Base-by-base conservation (phyloP, 2,797 vertebrate species). In the Prionace glauca region DNA sequence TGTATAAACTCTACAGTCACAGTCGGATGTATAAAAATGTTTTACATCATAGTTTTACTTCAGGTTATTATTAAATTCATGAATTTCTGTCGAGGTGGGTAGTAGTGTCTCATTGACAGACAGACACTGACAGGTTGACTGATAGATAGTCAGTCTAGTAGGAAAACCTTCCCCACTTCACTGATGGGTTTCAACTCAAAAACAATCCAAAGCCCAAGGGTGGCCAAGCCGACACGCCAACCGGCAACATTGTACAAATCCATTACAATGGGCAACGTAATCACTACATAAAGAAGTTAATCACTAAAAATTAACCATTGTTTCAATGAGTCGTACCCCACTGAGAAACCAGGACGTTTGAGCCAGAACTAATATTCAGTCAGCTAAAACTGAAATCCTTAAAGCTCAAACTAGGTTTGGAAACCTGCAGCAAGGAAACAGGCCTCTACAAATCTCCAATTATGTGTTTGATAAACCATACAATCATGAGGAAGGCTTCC, bases 381-480 rank as follows among this genome's bases (percentile, higher is more conserved):
- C 69, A 74, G 71, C 29, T 94, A 45, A 94, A 56, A 18, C 45
- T 50, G 26, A 11, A 32, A 45, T 20, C 87, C 71, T 94, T 74
- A 74, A 56, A 50, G 56, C 72, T 94, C 22, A 94, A 50, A 56
- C 71, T 29, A 50, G 74, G 71, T 94, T 74, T 72, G 93, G 26
- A 32, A 74, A 69, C 71, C 69, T 94, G 93, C 93, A 72, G 71
- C 93, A 94, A 94, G 71, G 56, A 74, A 74, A 50, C 71, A 71
- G 71, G 93, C 67, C 65, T 74, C 69, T 94, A 56, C 36, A 56
- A 36, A 32, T 94, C 69, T 20, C 71, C 50, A 50, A 32, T 96
- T 96, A 96, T 96, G 56, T 96, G 95, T 95, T 96, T 96, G 96
- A 29, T 50, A 96, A 96, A 96, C 45, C 93, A 96, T 60, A 94